These are phyloP conservation scores for Julus scanicus DNA, from an alignment of 2,888 invertebrate genomes.

Conservation along the genomic window DNA sequence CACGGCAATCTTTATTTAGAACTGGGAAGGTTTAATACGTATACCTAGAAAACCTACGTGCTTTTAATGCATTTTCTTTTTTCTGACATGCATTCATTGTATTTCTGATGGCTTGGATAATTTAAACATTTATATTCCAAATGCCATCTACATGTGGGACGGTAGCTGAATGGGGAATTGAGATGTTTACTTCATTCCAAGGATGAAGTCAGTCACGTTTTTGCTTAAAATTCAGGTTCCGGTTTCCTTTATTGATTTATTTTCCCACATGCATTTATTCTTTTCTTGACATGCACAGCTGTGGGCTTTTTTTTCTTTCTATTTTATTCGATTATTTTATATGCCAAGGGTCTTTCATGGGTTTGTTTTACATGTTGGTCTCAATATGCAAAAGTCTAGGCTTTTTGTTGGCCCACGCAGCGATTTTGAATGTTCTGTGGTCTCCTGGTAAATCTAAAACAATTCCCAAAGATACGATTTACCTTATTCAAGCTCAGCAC, in stretches of 20 bases:
- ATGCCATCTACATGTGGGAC: neutral
- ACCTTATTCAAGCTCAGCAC: too few species aligned
- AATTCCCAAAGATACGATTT: too few species aligned
- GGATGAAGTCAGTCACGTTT: neutral
- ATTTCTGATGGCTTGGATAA: neutral
- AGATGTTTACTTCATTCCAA: neutral
- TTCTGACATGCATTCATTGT: neutral
- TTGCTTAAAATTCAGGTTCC: conserved; percentile 1
- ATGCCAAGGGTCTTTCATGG: neutral
- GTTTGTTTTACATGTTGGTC: conserved; percentile 24
- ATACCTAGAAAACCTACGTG: neutral
- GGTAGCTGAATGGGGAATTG: neutral
- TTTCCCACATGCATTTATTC: neutral
- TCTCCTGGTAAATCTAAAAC: too few species aligned
- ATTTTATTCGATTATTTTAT: neutral
- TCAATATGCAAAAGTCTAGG: neutral
- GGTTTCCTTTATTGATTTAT: conserved; percentile 2
- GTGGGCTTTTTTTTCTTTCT: neutral
- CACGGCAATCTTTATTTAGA: conserved; percentile 23
- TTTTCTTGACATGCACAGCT: neutral
- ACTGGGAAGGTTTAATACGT: neutral
- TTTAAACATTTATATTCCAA: conserved; percentile 8
- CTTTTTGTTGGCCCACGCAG: too few species aligned
- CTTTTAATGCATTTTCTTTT: neutral
- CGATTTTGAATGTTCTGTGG: too few species aligned